phyloP scores from a whole-genome alignment of 2,113 vertebrate species.

The Tor tambroides region DNA sequence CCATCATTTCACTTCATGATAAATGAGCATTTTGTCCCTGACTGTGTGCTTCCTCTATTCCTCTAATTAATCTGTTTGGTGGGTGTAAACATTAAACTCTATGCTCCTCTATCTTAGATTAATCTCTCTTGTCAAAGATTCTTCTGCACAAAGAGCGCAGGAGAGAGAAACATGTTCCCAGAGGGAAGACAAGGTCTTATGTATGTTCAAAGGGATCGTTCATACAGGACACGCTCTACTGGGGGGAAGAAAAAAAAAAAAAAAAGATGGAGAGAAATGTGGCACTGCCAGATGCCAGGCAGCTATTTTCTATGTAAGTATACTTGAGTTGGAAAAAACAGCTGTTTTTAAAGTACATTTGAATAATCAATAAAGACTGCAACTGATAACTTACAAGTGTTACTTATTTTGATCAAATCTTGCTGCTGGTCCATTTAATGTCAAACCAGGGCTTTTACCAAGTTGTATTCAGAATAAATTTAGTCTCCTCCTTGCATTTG shows the following conservation, averaged over 20 bases:
- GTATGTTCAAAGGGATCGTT: not conserved
- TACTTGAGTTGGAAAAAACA: not conserved
- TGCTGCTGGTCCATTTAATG: not conserved
- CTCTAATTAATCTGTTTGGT: constrained; percentile 69
- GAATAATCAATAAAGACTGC: not conserved
- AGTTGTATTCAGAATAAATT: not conserved
- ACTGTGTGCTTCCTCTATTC: constrained; percentile 62
- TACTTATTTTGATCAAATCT: not conserved
- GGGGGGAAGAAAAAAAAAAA: not conserved
- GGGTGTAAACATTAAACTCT: constrained; percentile 69
- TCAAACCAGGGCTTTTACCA: not conserved
- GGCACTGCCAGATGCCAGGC: not conserved
- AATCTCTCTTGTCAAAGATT: constrained; percentile 71
- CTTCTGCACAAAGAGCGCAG: not conserved
- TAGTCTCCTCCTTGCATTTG: not conserved
- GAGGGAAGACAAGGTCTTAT: constrained; percentile 19
- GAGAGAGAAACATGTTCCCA: constrained; percentile 9
- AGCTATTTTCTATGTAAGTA: not conserved
- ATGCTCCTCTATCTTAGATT: constrained; percentile 59
- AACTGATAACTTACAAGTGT: not conserved
- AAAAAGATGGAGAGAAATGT: not conserved
- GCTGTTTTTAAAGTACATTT: not conserved
- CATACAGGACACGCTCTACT: not conserved
- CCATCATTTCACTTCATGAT: constrained; percentile 49
- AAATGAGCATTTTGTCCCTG: constrained; percentile 65